Base-by-base conservation (phyloP, 2,113 vertebrate species). In the Corvus hawaiiensis region DNA sequence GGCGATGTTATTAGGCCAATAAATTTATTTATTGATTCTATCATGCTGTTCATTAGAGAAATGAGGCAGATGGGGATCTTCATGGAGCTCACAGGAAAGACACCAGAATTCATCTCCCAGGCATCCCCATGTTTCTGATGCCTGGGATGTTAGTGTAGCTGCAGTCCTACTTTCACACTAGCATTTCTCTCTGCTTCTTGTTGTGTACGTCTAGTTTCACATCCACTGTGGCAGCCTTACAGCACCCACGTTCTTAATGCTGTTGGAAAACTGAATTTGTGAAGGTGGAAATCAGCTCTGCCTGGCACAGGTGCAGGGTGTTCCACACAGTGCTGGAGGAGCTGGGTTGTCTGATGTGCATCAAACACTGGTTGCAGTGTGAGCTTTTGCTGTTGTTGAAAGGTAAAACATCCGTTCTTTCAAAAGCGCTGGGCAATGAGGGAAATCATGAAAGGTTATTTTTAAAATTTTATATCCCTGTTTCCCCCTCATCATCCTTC, bases 181-280 rank as follows among this genome's bases (percentile, higher is more conserved):
- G 9, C 46, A 16, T 41, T 62, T 52, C 16, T 33, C 66, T 39
- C 27, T 52, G 28, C 14, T 49, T 1, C 6, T 11, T 37, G 17
- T 28, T 43, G 58, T 39, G 21, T 17, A 5, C 80, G 69, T 55
- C 23, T 68, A 16, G 73, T 69, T 78, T 39, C 23, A 21, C 27
- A 9, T 14, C 15, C 7, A 3, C 39, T 75, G 54, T 23, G 67
- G 35, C 30, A 75, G 7, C 28, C 63, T 41, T 21, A 18, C 16
- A 64, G 59, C 64, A 48, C 23, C 22, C 12, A 0, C 2, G 2
- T 55, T 48, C n/a, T 49, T 46, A 66, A n/a, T 0, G 2, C 37
- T n/a, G 37, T 18, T 3, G 51, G 68, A 52, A 48, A 90, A 37
- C 17, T 52, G 32, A 20, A 6, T 15, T 4, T 30, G 30, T 41